Evolutionary conservation across 1,140 invertebrate genomes (phyloP).

Genomic region (Pseudomyrmex dendroicus): DNA sequence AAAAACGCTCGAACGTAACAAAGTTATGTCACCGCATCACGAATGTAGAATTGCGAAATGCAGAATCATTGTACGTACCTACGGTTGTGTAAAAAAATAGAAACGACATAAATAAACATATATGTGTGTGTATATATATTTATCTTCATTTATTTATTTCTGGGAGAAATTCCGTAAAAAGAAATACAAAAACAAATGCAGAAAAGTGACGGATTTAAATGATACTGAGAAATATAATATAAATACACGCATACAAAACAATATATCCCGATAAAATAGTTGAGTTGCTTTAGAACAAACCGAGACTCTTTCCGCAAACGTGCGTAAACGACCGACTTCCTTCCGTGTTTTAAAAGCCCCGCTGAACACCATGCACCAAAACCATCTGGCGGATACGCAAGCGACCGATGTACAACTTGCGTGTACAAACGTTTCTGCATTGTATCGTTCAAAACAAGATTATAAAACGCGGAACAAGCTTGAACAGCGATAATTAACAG

Average conservation of each 20-base stretch:
- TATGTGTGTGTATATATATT: no score
- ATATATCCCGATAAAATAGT: neutral
- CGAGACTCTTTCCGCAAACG: neutral
- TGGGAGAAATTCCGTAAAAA: no score
- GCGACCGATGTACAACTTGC: slow-evolving; percentile 12
- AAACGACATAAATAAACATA: no score
- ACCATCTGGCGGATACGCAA: slow-evolving; percentile 58
- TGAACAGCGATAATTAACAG: neutral
- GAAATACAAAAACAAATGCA: no score
- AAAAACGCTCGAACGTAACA: slow-evolving; percentile 11
- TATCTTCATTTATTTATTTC: no score
- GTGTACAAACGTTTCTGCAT: neutral
- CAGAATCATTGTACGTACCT: neutral
- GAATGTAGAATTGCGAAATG: neutral
- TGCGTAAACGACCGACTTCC: slow-evolving; percentile 54
- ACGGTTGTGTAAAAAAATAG: neutral
- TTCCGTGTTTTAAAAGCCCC: slow-evolving; percentile 64
- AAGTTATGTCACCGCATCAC: slow-evolving; percentile 16
- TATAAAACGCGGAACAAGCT: neutral
- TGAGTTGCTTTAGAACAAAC: slow-evolving; percentile 1
- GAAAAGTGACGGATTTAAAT: no score
- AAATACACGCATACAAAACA: neutral
- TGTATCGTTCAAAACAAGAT: no score
- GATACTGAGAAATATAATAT: no score
- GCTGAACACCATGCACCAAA: slow-evolving; percentile 18